Percentiles rank a stretch among this genome's conserved stretches.
phyloP scores from a whole-genome alignment of 2,113 vertebrate genomes.

The Lathamus discolor region DNA sequence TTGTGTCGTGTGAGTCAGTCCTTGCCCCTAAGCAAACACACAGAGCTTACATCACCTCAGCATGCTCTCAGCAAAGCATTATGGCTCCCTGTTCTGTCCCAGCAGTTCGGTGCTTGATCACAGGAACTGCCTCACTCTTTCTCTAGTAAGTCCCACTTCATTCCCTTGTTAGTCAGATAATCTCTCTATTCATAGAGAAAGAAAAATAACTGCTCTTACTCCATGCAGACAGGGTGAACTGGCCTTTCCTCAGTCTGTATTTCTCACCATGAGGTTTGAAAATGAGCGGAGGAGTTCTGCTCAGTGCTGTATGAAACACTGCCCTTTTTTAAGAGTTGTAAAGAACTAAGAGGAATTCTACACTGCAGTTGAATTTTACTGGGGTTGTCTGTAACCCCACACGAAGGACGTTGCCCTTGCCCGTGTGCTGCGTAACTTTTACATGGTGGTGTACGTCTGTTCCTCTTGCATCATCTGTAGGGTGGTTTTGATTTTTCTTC shows the following conservation, averaged over 20 bases:
- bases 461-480: background rate
- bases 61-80: background rate
- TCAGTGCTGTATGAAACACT: background rate
- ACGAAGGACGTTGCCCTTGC: background rate
- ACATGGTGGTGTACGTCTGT: fast-evolving
- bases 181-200: background rate
- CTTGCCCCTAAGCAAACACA: background rate
- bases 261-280: background rate
- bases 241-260: background rate
- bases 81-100: background rate
- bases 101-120: background rate
- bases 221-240: background rate
- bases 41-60: background rate
- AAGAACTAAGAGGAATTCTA: background rate
- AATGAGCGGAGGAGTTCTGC: background rate
- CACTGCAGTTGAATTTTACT: background rate
- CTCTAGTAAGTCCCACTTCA: background rate
- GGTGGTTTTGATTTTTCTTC: background rate
- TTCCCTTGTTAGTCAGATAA: background rate
- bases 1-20: background rate
- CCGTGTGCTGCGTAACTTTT: background rate
- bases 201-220: background rate
- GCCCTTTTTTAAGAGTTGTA: background rate
- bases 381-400: background rate
- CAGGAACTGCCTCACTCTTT: background rate